Percentiles rank a stretch among this genome's conserved stretches.
These are phyloP conservation scores for Acipenser ruthenus DNA, from an alignment of 2,797 vertebrate species.

Conservation along the genomic window DNA sequence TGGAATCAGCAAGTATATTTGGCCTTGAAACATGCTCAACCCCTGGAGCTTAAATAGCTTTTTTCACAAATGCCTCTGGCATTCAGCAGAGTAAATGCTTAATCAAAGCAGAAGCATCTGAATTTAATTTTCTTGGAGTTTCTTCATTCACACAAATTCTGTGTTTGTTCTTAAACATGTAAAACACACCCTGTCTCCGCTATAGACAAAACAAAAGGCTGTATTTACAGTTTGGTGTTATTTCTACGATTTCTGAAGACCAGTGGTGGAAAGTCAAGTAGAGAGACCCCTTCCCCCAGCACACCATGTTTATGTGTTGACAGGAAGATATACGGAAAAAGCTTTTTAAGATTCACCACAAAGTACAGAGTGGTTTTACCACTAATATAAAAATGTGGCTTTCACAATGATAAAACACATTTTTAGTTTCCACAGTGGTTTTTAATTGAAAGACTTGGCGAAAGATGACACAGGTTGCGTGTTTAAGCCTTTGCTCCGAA, in stretches of 20 bases:
- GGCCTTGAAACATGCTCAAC: too few relatives aligned
- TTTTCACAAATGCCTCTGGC: too few relatives aligned
- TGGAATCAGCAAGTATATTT: too few relatives aligned
- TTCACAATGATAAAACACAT: conserved; percentile 32
- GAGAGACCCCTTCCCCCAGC: too few relatives aligned
- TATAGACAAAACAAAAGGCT: not conserved
- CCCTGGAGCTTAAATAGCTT: too few relatives aligned
- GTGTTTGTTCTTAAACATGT: not conserved
- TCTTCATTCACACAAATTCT: not conserved
- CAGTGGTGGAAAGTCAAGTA: not conserved
- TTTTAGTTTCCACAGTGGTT: conserved; percentile 18
- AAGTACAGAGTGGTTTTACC: conserved; percentile 21
- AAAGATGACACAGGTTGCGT: conserved; percentile 36
- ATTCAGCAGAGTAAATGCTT: too few relatives aligned
- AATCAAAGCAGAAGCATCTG: not conserved
- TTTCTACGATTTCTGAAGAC: not conserved
- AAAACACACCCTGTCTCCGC: not conserved
- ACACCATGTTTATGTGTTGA: conserved; percentile 13
- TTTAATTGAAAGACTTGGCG: conserved; percentile 31
- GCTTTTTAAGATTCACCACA: conserved; percentile 17
- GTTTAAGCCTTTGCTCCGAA: not conserved
- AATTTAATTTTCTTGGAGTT: not conserved
- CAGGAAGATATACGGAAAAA: conserved; percentile 21
- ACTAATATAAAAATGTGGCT: not conserved
- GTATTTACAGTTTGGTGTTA: not conserved